phyloP scores from a whole-genome alignment of 2,113 vertebrate genomes.

The Nymphicus hollandicus region DNA sequence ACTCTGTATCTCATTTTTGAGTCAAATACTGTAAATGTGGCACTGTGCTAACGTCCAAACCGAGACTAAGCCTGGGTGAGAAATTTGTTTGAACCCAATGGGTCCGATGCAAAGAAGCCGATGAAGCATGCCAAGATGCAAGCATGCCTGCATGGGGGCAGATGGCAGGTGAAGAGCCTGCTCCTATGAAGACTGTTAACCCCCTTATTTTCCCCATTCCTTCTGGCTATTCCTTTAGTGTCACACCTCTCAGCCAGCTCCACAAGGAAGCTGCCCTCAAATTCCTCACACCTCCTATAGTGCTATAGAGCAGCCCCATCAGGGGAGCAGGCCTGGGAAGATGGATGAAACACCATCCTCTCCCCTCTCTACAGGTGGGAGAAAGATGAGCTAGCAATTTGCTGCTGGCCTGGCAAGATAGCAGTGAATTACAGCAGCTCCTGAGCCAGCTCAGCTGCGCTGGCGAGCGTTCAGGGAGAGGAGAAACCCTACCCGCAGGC shows the following conservation, averaged over 20 bases:
- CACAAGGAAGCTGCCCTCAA: not conserved
- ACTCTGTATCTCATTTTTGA: not conserved
- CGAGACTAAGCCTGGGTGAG: not conserved
- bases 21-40: not conserved
- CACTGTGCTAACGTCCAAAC: not conserved
- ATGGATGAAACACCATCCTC: not conserved
- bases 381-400: constrained; percentile 59
- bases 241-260: not conserved
- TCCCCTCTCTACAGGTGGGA: constrained; percentile 41
- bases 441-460: constrained; percentile 53
- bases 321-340: not conserved
- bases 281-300: not conserved
- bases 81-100: not conserved
- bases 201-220: not conserved
- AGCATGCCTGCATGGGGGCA: not conserved
- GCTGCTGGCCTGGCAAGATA: constrained; percentile 49
- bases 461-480: constrained; percentile 16
- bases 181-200: not conserved
- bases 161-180: fast-evolving
- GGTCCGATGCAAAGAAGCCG: not conserved
- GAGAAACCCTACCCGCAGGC: constrained; percentile 25
- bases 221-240: not conserved
- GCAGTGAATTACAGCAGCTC: constrained; percentile 37
- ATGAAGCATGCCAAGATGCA: not conserved
- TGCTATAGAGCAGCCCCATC: not conserved